phyloP scores from a whole-genome alignment of 2,888 invertebrate species.

The Conus canariensis region DNA sequence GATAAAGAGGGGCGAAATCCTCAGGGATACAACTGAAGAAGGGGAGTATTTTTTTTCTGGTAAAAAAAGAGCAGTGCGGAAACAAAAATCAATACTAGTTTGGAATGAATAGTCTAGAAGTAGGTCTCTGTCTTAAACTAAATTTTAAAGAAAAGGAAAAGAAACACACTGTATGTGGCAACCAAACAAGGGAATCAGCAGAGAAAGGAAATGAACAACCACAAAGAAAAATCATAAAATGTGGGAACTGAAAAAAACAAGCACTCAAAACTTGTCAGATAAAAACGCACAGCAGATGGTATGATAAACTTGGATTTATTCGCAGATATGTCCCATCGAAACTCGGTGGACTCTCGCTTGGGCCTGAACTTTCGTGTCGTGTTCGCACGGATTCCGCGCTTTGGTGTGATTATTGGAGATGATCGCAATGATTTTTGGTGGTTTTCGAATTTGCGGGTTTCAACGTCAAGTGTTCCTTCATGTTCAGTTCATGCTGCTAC shows the following conservation, averaged over 20 bases:
- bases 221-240: conserved; percentile 25
- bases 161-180: not conserved
- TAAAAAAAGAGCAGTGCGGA: not conserved
- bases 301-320: not conserved
- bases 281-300: conserved; percentile 2
- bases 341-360: not conserved
- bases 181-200: conserved; percentile 28
- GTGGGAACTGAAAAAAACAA: conserved; percentile 6
- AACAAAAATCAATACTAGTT: not conserved
- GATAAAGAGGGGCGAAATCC: not conserved
- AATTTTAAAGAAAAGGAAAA: not conserved
- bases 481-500: conserved; percentile 17
- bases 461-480: conserved; percentile 23
- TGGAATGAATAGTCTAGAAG: no score
- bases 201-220: conserved; percentile 37
- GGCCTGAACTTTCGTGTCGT: not conserved
- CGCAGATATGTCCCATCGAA: not conserved
- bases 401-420: not conserved
- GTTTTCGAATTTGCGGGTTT: not conserved
- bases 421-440: not conserved
- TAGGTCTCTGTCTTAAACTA: not conserved
- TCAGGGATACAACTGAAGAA: not conserved
- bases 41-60: not conserved
- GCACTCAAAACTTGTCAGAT: not conserved
- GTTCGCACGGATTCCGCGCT: not conserved